Evolutionary conservation across 2,113 vertebrate genomes (phyloP), one percentile per base, ranked within the genome.

Genomic region (Poeciliopsis retropinna): DNA sequence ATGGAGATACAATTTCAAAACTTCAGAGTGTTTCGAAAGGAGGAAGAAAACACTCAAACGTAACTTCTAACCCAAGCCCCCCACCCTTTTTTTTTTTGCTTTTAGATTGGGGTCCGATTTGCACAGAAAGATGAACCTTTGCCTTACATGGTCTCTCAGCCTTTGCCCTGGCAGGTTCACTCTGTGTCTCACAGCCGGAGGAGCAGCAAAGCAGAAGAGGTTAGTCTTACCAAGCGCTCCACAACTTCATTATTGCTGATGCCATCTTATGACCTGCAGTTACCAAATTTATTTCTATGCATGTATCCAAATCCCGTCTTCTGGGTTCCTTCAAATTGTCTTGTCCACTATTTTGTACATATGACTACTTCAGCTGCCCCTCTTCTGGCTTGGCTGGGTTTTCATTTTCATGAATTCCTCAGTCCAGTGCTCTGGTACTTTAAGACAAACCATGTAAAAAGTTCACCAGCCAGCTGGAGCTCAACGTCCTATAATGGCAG

Each of bases 151-250:
- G 91, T 96, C 84, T 94, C 95, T 77, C 96, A 96, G 86, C 95
- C 96, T 60, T 88, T 96, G 83, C 96, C 96, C 44, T 97, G 96
- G 96, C 95, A 96, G 90, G 73, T 97, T 76, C 95, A 96, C 91
- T 95, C 91, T 0, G 96, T 97, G 78, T 95, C 94, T 0, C 95
- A 94, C 86, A 95, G 93, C 78, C 92, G 94, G 75, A 93, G 89
- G 78, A 93, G 91, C 89, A 97, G 96, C 92, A 92, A 92, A 47
- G 86, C 91, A 74, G 94, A 95, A 0, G 95, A 96, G 94, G 95
- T 96, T 70, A 76, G 91, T 81, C 12, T 0, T 29, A 19, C 22
- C 2, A 27, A 61, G 27, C 54, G 10, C 4, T 30, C 25, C 10
- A 13, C 30, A 3, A 30, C 10, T 28, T 31, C 28, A 41, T 51